A percentile compares a stretch with the other conserved stretches of the same genome.
phyloP scores from a whole-genome alignment of 2,888 invertebrate genomes.

The Morpho helenor region DNA sequence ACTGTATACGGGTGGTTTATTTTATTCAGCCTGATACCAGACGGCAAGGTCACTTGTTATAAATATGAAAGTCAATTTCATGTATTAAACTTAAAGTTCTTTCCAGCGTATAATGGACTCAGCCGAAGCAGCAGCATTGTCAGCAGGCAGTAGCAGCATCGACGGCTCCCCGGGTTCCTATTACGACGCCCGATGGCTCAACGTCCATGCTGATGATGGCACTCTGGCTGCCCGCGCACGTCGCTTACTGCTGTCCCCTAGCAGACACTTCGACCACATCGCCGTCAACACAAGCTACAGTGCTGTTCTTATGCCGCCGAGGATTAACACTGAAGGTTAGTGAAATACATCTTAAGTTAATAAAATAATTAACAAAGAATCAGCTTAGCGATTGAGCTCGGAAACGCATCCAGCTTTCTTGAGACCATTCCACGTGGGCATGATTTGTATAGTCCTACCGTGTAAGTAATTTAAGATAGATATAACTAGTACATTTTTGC shows the following conservation, averaged over 20 bases:
- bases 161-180: slow-evolving; percentile 80
- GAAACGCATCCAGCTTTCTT: too few relatives aligned
- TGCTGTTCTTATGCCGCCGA: slow-evolving; percentile 92
- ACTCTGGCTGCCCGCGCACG: slow-evolving; percentile 84
- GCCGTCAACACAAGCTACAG: slow-evolving; percentile 91
- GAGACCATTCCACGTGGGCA: too few relatives aligned
- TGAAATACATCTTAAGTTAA: background rate
- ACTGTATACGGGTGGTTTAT: too few relatives aligned
- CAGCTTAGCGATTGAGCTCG: too few relatives aligned
- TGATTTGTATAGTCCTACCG: too few relatives aligned
- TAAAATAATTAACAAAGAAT: too few relatives aligned
- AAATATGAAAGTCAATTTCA: background rate
- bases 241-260: slow-evolving; percentile 85
- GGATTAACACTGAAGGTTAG: slow-evolving; percentile 84
- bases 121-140: slow-evolving; percentile 90
- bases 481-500: too few relatives aligned
- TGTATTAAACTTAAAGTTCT: slow-evolving; percentile 8
- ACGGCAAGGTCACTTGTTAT: background rate
- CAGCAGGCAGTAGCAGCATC: slow-evolving; percentile 75
- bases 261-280: slow-evolving; percentile 92
- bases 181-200: slow-evolving; percentile 91
- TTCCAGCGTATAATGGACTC: slow-evolving; percentile 93
- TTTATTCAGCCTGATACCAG: too few relatives aligned
- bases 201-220: slow-evolving; percentile 87
- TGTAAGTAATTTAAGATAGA: too few relatives aligned